These are phyloP conservation scores for Pegoplata infirma DNA, from an alignment of 2,888 invertebrate species.

Conservation along the genomic window DNA sequence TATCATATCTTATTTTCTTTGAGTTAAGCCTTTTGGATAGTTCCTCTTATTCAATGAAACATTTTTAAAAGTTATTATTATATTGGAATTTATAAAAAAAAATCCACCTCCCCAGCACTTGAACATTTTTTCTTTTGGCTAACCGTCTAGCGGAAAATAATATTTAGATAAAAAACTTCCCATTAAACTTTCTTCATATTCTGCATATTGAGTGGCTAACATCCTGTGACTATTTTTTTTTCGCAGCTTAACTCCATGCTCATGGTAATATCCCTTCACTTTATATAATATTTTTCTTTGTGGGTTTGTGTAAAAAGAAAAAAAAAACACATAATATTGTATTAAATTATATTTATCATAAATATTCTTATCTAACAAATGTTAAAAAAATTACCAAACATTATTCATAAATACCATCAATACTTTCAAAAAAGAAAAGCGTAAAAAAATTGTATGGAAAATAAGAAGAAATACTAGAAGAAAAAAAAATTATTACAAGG, in stretches of 20 bases:
- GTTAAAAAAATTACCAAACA: slow-evolving; percentile 39
- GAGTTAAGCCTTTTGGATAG: no score
- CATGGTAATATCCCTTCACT: slow-evolving; percentile 1
- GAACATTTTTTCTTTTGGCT: background rate
- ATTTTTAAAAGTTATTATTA: no score
- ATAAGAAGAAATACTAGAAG: background rate
- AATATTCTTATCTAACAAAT: slow-evolving; percentile 40
- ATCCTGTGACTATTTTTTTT: background rate
- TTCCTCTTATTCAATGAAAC: no score
- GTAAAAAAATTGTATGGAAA: background rate
- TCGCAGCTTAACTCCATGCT: background rate
- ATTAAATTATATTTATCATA: slow-evolving; percentile 44
- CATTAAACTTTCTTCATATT: background rate
- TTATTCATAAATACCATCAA: slow-evolving; percentile 39
- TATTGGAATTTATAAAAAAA: no score
- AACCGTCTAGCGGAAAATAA: background rate
- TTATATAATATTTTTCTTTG: background rate
- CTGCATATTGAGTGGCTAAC: background rate
- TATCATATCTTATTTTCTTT: no score
- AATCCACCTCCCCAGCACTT: background rate
- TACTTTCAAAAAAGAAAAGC: slow-evolving; percentile 12
- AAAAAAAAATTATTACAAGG: slow-evolving; percentile 24
- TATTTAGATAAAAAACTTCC: background rate
- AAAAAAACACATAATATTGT: background rate
- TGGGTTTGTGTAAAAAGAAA: background rate